Evolutionary conservation across 1,140 invertebrate species (phyloP).

Genomic region (Holcopasites calliopsidis): DNA sequence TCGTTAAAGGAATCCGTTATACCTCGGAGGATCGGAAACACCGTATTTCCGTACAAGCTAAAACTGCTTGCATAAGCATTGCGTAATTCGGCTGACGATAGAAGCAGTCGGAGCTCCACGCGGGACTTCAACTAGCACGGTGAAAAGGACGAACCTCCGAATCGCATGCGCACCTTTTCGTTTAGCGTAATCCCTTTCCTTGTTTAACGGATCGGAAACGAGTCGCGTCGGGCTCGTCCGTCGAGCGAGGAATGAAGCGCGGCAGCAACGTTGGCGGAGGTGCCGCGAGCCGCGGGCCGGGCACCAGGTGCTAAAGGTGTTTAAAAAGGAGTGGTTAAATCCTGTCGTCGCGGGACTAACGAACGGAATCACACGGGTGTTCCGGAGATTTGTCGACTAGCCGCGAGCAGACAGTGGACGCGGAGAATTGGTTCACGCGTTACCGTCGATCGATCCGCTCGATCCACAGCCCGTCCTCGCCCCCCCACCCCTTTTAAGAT

Average conservation of each 20-base stretch:
- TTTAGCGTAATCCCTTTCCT: not conserved
- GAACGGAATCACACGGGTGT: constrained; percentile 53
- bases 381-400: constrained; percentile 41
- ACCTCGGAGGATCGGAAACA: too few species aligned
- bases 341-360: constrained; percentile 61
- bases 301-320: constrained; percentile 75
- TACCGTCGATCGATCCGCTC: constrained; percentile 13
- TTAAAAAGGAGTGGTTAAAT: constrained; percentile 65
- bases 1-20: too few species aligned
- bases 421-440: not conserved
- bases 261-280: constrained; percentile 57
- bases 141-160: not conserved
- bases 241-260: not conserved
- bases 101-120: too few species aligned
- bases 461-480: not conserved
- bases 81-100: too few species aligned
- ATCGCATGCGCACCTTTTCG: too few species aligned
- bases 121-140: too few species aligned
- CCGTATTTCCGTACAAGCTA: too few species aligned
- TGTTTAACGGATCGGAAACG: not conserved
- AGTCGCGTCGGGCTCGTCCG: constrained; percentile 17
- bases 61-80: too few species aligned
- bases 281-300: constrained; percentile 65
- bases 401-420: not conserved
- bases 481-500: constrained; percentile 19